These are phyloP conservation scores for Halichondria panicea DNA, from an alignment of 37 sponge, comb jelly and placozoan species.

Conservation along the genomic window DNA sequence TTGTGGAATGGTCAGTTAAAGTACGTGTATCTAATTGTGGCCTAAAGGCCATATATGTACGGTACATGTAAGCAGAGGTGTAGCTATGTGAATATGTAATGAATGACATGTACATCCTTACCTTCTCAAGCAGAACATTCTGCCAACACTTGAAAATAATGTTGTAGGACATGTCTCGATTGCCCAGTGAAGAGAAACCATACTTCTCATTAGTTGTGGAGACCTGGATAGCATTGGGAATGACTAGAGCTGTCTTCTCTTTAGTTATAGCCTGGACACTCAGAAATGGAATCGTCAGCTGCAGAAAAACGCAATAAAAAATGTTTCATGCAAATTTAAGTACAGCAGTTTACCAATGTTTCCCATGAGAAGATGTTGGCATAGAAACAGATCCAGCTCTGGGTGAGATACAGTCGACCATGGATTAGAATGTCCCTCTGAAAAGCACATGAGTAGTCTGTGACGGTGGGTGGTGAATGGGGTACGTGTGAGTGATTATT, in stretches of 20 bases:
- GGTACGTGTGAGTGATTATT: too few species aligned
- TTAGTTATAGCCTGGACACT: conserved; percentile 81
- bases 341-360: conserved; percentile 79
- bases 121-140: conserved; percentile 58
- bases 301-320: not conserved
- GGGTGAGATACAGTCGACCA: conserved; percentile 90
- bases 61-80: too few species aligned
- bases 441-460: conserved; percentile 96
- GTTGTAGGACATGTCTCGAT: conserved; percentile 82
- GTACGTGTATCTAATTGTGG: too few species aligned
- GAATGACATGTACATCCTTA: not conserved
- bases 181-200: conserved; percentile 89
- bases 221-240: conserved; percentile 94
- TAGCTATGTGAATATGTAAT: too few species aligned
- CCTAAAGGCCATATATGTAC: too few species aligned
- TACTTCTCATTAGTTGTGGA: conserved; percentile 85
- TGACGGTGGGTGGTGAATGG: too few species aligned
- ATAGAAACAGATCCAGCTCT: conserved; percentile 97
- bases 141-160: conserved; percentile 91
- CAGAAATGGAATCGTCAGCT: conserved; percentile 87
- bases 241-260: conserved; percentile 93
- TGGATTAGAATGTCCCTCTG: conserved; percentile 93
- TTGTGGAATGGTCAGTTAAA: too few species aligned
- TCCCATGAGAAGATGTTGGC: conserved; percentile 98
- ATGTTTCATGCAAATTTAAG: not conserved